These are phyloP conservation scores for Trigoniulus corallinus DNA, from an alignment of 1,140 invertebrate genomes.

Conservation along the genomic window DNA sequence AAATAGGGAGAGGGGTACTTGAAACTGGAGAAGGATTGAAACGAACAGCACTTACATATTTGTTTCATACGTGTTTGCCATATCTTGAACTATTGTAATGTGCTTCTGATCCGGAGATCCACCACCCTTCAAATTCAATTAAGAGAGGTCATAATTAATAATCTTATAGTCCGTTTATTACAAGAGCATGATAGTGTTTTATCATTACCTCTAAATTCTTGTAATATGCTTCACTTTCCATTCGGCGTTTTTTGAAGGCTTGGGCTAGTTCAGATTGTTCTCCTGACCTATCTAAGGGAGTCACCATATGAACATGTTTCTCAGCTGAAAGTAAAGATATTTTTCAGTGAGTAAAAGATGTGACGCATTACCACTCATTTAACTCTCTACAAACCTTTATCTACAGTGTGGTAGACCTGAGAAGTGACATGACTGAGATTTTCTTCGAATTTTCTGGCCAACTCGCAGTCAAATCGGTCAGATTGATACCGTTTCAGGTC, in stretches of 20 bases:
- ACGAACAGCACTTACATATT: constrained; percentile 57
- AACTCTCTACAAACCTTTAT: constrained; percentile 4
- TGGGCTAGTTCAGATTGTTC: constrained; percentile 6
- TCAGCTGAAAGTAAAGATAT: neutral
- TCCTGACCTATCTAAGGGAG: neutral
- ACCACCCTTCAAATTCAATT: neutral
- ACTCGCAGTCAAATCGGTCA: constrained; percentile 62
- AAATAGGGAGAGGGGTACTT: too few relatives aligned
- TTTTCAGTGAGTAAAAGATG: neutral
- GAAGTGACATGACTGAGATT: constrained; percentile 34
- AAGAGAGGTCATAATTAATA: neutral
- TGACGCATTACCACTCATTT: constrained; percentile 12
- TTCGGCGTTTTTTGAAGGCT: constrained; percentile 3
- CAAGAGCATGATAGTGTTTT: neutral
- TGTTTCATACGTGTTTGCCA: constrained; percentile 67
- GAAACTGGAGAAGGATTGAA: too few relatives aligned
- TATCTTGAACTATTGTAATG: constrained; percentile 63
- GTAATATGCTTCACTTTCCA: constrained; percentile 54
- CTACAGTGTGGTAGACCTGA: constrained; percentile 3
- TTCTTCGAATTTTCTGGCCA: constrained; percentile 74
- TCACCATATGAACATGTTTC: neutral
- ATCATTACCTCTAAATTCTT: constrained; percentile 45
- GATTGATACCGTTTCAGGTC: constrained; percentile 66
- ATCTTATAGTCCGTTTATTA: neutral
- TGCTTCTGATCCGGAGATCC: constrained; percentile 26